phyloP scores from a whole-genome alignment of 2,797 vertebrate species.

The Champsocephalus gunnari region DNA sequence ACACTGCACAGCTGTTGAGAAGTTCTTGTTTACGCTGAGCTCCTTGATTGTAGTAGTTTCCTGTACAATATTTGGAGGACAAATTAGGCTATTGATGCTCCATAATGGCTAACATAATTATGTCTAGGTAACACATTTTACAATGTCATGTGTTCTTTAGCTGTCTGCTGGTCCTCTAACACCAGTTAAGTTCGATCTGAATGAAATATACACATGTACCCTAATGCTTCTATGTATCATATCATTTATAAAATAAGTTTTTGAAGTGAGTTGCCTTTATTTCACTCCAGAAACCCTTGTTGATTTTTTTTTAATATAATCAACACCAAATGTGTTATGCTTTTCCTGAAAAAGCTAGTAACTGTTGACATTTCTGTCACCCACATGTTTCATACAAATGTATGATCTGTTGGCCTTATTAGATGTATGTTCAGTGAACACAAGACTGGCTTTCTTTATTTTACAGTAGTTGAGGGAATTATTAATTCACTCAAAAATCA shows the following conservation, averaged over 20 bases:
- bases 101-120: background rate
- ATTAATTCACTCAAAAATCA: background rate
- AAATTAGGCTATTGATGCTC: conserved; percentile 9
- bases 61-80: conserved; percentile 78
- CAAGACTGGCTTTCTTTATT: background rate
- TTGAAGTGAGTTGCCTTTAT: background rate
- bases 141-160: background rate
- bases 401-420: background rate
- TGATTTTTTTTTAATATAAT: background rate
- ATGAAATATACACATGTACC: background rate
- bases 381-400: background rate
- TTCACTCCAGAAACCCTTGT: background rate
- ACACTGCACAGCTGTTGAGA: conserved; percentile 89
- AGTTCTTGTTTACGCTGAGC: conserved; percentile 91
- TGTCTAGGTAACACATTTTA: background rate
- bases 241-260: background rate
- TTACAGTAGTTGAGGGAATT: background rate
- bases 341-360: background rate
- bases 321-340: background rate
- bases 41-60: conserved; percentile 95
- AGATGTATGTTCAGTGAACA: background rate
- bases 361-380: background rate
- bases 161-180: background rate
- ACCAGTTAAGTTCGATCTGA: background rate
- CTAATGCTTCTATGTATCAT: background rate